Conservation (phyloP, 2,888 invertebrate species). For the Polyommatus iphigenia region DNA sequence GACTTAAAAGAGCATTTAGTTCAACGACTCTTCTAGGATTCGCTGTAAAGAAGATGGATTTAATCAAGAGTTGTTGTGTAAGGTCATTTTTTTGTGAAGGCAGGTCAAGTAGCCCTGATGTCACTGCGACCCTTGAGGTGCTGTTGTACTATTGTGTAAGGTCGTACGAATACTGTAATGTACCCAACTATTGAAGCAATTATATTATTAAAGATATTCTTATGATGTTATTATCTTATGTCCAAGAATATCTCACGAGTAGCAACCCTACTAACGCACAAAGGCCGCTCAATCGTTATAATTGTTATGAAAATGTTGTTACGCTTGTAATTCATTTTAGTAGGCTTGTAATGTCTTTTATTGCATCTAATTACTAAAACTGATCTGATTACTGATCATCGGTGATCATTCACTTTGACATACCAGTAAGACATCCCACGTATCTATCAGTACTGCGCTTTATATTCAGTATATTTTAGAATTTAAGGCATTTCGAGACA, state of each 20-base stretch:
- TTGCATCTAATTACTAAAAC: background rate
- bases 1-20: background rate
- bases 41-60: background rate
- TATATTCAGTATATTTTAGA: background rate
- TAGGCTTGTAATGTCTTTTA: slow-evolving; percentile 8
- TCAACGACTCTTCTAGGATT: background rate
- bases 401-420: too few relatives aligned
- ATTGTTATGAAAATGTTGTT: slow-evolving; percentile 5
- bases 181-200: too few relatives aligned
- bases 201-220: too few relatives aligned
- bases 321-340: background rate
- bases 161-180: too few relatives aligned
- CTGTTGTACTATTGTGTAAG: too few relatives aligned
- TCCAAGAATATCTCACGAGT: background rate
- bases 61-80: too few relatives aligned
- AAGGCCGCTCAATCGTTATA: background rate
- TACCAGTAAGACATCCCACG: background rate
- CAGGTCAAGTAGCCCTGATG: too few relatives aligned
- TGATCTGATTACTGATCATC: background rate
- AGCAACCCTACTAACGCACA: slow-evolving; percentile 2
- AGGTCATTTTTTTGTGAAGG: too few relatives aligned
- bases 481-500: background rate
- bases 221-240: background rate
- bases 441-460: background rate
- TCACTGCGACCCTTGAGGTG: too few relatives aligned